Evolutionary conservation across 2,797 vertebrate genomes (phyloP).

Genomic region (Dipus sagitta): DNA sequence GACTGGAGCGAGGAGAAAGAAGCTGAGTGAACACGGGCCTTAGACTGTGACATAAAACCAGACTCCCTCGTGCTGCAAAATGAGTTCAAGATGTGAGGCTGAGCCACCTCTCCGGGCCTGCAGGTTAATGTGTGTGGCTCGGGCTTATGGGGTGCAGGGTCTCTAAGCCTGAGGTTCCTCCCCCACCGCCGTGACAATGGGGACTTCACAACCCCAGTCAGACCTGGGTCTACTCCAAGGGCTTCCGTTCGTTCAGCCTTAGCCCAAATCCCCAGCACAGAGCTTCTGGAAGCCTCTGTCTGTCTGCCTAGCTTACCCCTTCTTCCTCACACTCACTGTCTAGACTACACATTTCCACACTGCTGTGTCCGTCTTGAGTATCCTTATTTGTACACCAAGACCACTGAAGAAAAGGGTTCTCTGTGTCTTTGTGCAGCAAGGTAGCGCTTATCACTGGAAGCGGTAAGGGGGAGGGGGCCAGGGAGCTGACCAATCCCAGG

Average conservation of each 20-base stretch:
- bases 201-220: background rate
- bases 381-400: background rate
- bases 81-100: conserved; percentile 78
- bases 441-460: background rate
- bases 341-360: background rate
- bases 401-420: background rate
- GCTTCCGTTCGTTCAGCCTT: background rate
- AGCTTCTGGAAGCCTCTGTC: background rate
- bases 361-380: background rate
- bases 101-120: conserved; percentile 19
- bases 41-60: conserved; percentile 74
- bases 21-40: conserved; percentile 75
- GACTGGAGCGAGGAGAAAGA: conserved; percentile 78
- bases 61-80: conserved; percentile 65
- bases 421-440: background rate
- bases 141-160: background rate
- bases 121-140: conserved; percentile 21
- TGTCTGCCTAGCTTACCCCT: background rate
- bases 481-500: background rate
- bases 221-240: background rate
- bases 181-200: accelerated
- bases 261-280: background rate
- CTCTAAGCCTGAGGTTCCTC: background rate
- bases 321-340: background rate
- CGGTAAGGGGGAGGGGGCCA: background rate